These are phyloP conservation scores for Carassius gibelio DNA, from an alignment of 2,113 vertebrate species.

Conservation along the genomic window DNA sequence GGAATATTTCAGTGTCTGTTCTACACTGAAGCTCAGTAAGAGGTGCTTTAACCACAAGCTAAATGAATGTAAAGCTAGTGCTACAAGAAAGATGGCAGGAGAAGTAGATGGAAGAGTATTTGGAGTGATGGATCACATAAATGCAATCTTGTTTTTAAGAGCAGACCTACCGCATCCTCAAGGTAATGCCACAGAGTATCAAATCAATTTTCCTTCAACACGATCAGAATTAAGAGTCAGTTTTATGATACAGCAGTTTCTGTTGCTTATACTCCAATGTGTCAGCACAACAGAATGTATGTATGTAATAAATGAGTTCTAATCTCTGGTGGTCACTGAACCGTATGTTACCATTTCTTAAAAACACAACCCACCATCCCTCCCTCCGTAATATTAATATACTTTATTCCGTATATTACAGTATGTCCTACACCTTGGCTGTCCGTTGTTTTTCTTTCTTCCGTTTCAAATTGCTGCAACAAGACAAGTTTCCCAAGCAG, in stretches of 20 bases:
- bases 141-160: slow-evolving; percentile 69
- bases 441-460: no score
- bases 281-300: no score
- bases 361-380: no score
- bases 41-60: slow-evolving; percentile 33
- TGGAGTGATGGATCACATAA: slow-evolving; percentile 69
- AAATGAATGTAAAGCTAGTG: slow-evolving; percentile 34
- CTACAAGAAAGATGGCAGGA: not conserved
- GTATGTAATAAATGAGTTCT: no score
- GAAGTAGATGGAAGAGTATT: slow-evolving; percentile 63
- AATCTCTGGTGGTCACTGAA: not conserved
- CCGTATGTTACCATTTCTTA: no score
- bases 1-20: slow-evolving; percentile 23
- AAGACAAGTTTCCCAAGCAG: no score
- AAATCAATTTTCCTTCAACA: slow-evolving; percentile 54
- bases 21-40: not conserved
- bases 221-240: not conserved
- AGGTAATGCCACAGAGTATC: slow-evolving; percentile 52
- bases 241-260: not conserved
- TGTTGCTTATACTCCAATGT: not conserved
- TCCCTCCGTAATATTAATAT: no score
- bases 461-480: no score
- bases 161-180: slow-evolving; percentile 29
- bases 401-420: no score
- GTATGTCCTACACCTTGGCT: no score